phyloP scores from a whole-genome alignment of 2,888 invertebrate species.

The Pegoplata infirma region DNA sequence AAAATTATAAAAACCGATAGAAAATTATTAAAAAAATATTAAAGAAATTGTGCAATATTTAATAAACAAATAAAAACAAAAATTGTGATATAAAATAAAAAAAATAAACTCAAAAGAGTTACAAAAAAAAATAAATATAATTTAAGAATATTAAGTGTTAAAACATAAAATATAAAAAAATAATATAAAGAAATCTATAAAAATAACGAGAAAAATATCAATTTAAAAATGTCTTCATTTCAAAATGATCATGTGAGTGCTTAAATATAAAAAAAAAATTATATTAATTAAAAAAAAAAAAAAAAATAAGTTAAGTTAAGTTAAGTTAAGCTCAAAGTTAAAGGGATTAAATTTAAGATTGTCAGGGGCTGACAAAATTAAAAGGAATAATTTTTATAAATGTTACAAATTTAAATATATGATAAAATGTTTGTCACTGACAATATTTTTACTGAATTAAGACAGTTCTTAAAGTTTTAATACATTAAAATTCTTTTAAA shows the following conservation, averaged over 20 bases:
- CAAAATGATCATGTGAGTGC: constrained; percentile 64
- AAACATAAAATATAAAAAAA: neutral
- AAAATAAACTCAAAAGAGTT: constrained; percentile 2
- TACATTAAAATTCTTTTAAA: neutral
- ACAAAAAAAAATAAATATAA: constrained; percentile 13
- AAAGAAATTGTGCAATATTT: neutral
- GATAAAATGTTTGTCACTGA: too few relatives aligned
- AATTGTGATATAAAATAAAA: neutral
- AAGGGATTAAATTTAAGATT: too few relatives aligned
- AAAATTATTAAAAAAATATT: constrained; percentile 3
- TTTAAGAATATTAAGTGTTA: neutral
- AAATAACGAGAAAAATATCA: too few relatives aligned
- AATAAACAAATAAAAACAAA: neutral
- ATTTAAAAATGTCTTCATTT: constrained; percentile 58
- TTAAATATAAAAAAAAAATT: too few relatives aligned
- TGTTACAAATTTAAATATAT: too few relatives aligned
- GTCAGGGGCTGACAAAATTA: too few relatives aligned
- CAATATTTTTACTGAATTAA: too few relatives aligned
- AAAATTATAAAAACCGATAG: neutral
- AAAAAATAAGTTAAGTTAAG: too few relatives aligned
- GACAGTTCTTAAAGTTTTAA: too few relatives aligned
- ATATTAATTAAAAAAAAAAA: too few relatives aligned
- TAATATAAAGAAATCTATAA: neutral
- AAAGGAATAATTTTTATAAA: too few relatives aligned
- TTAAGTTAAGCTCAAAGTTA: too few relatives aligned